phyloP scores from a whole-genome alignment of 2,797 vertebrate species.

The Gastrophryne carolinensis region DNA sequence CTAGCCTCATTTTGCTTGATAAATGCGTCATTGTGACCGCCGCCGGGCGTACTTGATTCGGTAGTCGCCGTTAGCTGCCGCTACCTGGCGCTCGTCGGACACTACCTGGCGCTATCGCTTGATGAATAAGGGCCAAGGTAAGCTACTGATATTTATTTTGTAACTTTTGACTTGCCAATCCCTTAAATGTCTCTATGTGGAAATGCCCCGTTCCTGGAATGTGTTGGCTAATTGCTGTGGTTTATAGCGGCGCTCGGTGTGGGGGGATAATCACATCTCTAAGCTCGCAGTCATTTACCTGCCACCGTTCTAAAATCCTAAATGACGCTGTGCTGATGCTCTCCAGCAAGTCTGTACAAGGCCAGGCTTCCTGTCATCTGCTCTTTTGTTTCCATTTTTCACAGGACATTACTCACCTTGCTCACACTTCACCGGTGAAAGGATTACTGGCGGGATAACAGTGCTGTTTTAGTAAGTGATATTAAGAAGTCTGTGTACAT shows the following conservation, averaged over 20 bases:
- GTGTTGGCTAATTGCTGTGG: constrained; percentile 15
- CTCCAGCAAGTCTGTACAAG: constrained; percentile 34
- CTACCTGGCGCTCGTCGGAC: too few relatives aligned
- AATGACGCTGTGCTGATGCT: not conserved
- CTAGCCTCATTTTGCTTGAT: too few relatives aligned
- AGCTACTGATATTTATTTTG: too few relatives aligned
- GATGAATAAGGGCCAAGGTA: too few relatives aligned
- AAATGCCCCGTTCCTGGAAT: not conserved
- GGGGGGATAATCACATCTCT: not conserved
- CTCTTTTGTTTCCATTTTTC: constrained; percentile 11
- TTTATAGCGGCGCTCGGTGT: constrained; percentile 8
- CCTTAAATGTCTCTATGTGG: not conserved
- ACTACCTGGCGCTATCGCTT: too few relatives aligned
- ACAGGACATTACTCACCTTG: constrained; percentile 40
- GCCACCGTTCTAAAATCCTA: constrained; percentile 1
- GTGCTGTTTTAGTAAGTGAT: not conserved
- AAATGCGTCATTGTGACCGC: too few relatives aligned
- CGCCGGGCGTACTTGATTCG: too few relatives aligned
- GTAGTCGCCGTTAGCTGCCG: too few relatives aligned
- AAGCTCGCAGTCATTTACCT: constrained; percentile 3
- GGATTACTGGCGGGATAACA: not conserved
- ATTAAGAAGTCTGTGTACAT: not conserved
- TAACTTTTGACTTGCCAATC: too few relatives aligned
- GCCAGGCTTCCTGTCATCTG: constrained; percentile 14
- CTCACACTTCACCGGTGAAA: constrained; percentile 10